Base-by-base conservation (phyloP, 2,113 vertebrate genomes). In the Gadus chalcogrammus region DNA sequence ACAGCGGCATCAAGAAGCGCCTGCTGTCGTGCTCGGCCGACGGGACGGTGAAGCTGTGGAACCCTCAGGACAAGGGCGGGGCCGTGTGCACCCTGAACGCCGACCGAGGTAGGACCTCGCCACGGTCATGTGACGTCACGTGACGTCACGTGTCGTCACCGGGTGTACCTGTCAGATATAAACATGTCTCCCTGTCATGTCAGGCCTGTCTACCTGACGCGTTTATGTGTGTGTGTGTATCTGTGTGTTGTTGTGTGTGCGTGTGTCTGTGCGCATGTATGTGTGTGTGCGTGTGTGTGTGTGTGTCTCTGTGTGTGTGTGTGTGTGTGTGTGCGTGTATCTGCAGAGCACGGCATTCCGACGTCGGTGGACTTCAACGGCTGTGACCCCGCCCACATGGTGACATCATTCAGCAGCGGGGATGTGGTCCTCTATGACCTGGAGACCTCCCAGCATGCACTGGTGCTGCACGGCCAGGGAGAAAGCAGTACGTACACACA, bases 1-100 rank as follows among this genome's bases (percentile, higher is more conserved):
- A 96, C 87, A 98, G 97, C 22, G 93, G 95, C 78, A 93, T 97
- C 89, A 98, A 98, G 91, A 95, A 94, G 90, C 94, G 95, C 6
- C 95, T 99, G 85, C 92, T 99, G 22, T 99, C 97, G 82, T 99
- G 96, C 86, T 98, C 97, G 61, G 96, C 96, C 73, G 97, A 99
- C 75, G 97, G 97, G 86, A 99, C 94, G 69, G 88, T 98, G 85
- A 95, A 97, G 73, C 93, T 99, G 79, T 99, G 97, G 97, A 95
- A 94, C 88, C 95, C 97, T 59, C 86, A 93, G 9, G 95, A 97
- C 88, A 97, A 96, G 83, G 91, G 67, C 95, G 95, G 59, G 98
- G 97, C 89, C 88, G 31, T 96, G 90, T 93, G 94, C 92, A 97
- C 96, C 88, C 98, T 97, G 83, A 97, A 97, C 90, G 82, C 90